Evolutionary conservation across 2,888 invertebrate species (phyloP).

Genomic region (Girardia tigrina): DNA sequence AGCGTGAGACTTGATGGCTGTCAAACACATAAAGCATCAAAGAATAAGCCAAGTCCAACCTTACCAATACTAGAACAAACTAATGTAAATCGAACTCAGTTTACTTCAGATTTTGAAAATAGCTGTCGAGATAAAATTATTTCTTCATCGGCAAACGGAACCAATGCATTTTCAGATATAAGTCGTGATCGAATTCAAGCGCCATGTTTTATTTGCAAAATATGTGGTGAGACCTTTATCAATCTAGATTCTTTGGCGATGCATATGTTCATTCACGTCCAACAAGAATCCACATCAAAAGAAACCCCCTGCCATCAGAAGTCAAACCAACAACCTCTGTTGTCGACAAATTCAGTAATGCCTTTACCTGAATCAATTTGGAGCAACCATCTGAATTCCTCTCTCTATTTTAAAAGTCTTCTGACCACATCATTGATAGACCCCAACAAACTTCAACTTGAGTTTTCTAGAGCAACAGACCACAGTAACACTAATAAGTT

Average conservation of each 20-base stretch:
- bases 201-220: slow-evolving; percentile 28
- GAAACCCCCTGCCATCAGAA: neutral
- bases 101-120: neutral
- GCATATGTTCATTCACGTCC: slow-evolving; percentile 36
- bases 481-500: neutral
- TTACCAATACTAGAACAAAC: slow-evolving; percentile 12
- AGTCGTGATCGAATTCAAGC: neutral
- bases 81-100: slow-evolving; percentile 14
- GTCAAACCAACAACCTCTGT: neutral
- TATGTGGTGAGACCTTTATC: slow-evolving; percentile 31
- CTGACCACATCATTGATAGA: neutral
- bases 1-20: slow-evolving; percentile 34
- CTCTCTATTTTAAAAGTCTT: slow-evolving; percentile 18
- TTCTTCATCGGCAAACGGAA: neutral
- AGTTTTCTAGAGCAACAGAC: neutral
- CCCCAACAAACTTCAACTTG: slow-evolving; percentile 24
- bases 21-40: slow-evolving; percentile 13
- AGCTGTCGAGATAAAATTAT: neutral
- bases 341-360: neutral
- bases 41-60: slow-evolving; percentile 20
- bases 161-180: neutral
- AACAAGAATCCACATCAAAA: slow-evolving; percentile 24
- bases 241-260: slow-evolving; percentile 34
- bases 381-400: slow-evolving; percentile 1
- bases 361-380: neutral